phyloP scores from a whole-genome alignment of 2,113 vertebrate species.

The Petroica traversi region DNA sequence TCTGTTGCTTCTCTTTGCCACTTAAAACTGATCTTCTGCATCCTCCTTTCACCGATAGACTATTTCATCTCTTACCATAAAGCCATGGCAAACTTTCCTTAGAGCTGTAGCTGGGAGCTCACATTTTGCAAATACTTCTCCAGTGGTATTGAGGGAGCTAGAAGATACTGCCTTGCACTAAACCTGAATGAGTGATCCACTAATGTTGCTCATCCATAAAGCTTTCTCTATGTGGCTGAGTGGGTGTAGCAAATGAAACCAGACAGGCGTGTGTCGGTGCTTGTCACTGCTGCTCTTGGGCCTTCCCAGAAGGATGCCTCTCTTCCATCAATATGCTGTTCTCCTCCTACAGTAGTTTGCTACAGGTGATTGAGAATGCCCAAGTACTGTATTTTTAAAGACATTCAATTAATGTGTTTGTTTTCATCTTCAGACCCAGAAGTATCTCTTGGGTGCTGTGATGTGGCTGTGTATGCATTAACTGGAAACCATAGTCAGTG shows the following conservation, averaged over 20 bases:
- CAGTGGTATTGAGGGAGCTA: neutral
- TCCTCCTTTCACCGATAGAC: neutral
- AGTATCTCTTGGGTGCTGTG: neutral
- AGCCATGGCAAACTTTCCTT: neutral
- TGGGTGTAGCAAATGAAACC: neutral
- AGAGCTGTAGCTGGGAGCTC: neutral
- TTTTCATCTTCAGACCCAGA: neutral
- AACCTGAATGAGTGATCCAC: neutral
- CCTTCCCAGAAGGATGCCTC: neutral
- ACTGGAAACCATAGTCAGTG: neutral
- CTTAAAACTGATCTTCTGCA: neutral
- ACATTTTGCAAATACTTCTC: neutral
- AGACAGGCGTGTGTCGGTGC: fast-evolving
- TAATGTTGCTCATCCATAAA: neutral
- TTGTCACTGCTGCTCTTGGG: neutral
- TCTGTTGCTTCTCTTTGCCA: neutral
- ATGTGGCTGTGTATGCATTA: fast-evolving
- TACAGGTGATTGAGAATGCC: neutral
- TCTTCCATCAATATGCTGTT: neutral
- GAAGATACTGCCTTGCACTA: neutral
- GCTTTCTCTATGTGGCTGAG: neutral
- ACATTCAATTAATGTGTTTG: neutral
- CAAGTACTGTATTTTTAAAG: neutral
- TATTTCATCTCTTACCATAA: neutral
- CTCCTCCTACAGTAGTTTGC: neutral